These are phyloP conservation scores for Anaspis maculata DNA, from an alignment of 2,888 invertebrate genomes.

Conservation along the genomic window DNA sequence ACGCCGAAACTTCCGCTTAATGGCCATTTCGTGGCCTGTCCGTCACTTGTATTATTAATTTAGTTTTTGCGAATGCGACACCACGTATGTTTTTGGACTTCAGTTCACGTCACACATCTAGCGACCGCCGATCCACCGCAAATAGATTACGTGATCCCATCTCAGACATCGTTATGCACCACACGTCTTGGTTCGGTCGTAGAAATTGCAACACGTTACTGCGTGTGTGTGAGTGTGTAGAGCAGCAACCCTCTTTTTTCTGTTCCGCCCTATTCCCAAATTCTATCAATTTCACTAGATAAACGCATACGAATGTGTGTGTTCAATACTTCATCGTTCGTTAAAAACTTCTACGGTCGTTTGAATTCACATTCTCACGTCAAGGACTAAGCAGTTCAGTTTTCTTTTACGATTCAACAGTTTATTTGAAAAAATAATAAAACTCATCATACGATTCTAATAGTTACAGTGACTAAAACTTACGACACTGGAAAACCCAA, in stretches of 20 bases:
- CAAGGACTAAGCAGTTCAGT: too few relatives aligned
- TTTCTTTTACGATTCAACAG: too few relatives aligned
- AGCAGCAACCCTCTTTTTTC: slow-evolving; percentile 11
- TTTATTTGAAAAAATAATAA: too few relatives aligned
- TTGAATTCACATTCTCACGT: too few relatives aligned
- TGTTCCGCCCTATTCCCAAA: slow-evolving; percentile 23
- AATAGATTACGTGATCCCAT: slow-evolving; percentile 44
- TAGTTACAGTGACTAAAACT: too few relatives aligned
- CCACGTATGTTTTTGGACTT: slow-evolving; percentile 11
- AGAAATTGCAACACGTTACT: slow-evolving; percentile 37
- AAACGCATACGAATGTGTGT: slow-evolving; percentile 22
- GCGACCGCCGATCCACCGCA: slow-evolving; percentile 35
- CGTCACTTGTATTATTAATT: too few relatives aligned
- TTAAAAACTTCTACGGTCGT: too few relatives aligned
- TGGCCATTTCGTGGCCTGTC: too few relatives aligned
- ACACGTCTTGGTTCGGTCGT: slow-evolving; percentile 33
- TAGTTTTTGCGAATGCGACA: slow-evolving; percentile 34
- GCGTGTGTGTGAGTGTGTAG: slow-evolving; percentile 5
- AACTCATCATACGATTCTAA: too few relatives aligned
- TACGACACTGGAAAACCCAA: too few relatives aligned
- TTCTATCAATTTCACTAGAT: slow-evolving; percentile 28
- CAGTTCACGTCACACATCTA: slow-evolving; percentile 30
- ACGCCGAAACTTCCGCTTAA: too few relatives aligned
- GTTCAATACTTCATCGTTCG: too few relatives aligned
- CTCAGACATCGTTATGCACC: slow-evolving; percentile 31